Base-by-base conservation (phyloP, 2,888 invertebrate genomes). In the Matsumyia berberina region DNA sequence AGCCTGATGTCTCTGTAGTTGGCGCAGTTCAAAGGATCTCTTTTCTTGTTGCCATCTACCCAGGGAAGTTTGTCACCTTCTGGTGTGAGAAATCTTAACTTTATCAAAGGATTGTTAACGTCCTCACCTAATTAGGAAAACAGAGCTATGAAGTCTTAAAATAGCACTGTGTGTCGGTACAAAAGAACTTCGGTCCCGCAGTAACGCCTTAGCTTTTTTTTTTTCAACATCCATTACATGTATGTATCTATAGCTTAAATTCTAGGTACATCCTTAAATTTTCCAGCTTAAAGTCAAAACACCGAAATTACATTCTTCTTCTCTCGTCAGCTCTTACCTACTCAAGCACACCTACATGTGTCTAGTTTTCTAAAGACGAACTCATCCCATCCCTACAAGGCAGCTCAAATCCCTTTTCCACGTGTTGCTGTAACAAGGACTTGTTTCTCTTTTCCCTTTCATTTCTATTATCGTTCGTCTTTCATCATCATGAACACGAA, bases 371-470 rank as follows among this genome's bases (percentile, higher is more conserved):
- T 49, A 42, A 33, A 51, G 76, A 33, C 49, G 49, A 58, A 42
- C 58, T 19, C 19, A 58, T 57, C 57, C 64, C 49, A 37, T 57
- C 37, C 29, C 12, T 12, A 31, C 37, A 76, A 51, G 67, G 12
- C 11, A 67, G 42, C 37, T 24, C 15, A 69, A 77, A 29, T 53
- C 35, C 33, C 42, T 44, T 12, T 35, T 37, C 51, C 51, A 77
- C 77, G 69, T 77, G 77, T 77, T 77, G 77, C 77, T 69, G 19
- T 53, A 42, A 51, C 60, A 51, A 58, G 49, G 42, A 42, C 58
- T 19, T 31, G 2, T 2, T 37, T 17, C 29, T 2, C n/a, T 8
- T 8, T n/a, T 33, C 35, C 11, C 17, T 49, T 46, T 35, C 19
- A 24, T 33, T 64, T 35, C 33, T 51, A 11, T 53, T 39, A 44